Evolutionary conservation across 2,797 vertebrate species (phyloP), one percentile per base, ranked within the genome.

Genomic region (Parotocinclus haroldoi): DNA sequence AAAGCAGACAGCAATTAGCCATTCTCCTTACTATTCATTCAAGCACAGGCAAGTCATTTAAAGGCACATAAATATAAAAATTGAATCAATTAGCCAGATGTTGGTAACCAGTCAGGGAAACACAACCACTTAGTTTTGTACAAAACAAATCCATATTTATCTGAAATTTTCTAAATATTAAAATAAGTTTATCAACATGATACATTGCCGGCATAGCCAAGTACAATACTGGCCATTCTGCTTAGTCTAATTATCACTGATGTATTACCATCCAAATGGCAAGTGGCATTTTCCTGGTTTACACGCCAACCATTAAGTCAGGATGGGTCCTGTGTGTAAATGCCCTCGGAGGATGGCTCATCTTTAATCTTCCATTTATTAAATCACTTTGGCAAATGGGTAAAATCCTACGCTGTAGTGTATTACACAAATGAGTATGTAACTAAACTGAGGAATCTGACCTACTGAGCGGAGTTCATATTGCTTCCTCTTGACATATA

Each of bases 381-480:
- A 86, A 89, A 91, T 91, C 88, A 89, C 56, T 72, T 83, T 89
- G 90, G 91, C 91, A 90, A 90, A 92, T 91, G 88, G 81, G 79
- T 19, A 73, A 72, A 82, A 81, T 78, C 66, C 72, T 66, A 73
- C 78, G 78, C 81, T 79, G 64, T 77, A 82, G 83, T 88, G 81
- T 87, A 89, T 88, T 88, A 83, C 78, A 79, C 84, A 85, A 89
- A 89, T 82, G 79, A 88, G 86, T 85, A 81, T 89, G 89, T 89
- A 90, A 89, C 87, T 81, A 84, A 89, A 90, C 84, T 83, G 80
- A 82, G 84, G 86, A 87, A 88, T 88, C 80, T 91, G 89, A 91
- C 89, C 89, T 85, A 82, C 38, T 13, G 36, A 79, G 82, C 75
- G 60, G 77, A 79, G 82, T 83, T 69, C 66, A 73, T 81, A 75